These are phyloP conservation scores for Hirtodrosophila histrioides DNA, from an alignment of 2,888 invertebrate species.

Conservation along the genomic window DNA sequence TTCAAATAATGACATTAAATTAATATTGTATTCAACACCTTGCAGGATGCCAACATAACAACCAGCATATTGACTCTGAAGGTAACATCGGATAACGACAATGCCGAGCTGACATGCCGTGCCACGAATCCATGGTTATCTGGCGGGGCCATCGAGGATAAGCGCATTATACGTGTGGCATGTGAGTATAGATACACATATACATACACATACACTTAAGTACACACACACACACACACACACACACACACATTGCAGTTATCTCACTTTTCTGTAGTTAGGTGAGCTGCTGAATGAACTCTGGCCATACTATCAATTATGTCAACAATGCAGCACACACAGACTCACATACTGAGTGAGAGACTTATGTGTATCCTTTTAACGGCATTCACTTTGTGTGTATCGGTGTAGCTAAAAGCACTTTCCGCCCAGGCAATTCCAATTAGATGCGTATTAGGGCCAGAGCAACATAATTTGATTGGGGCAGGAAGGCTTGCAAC, in stretches of 20 bases:
- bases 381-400: conserved; percentile 17
- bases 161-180: conserved; percentile 90
- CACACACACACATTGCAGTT: background rate
- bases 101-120: conserved; percentile 91
- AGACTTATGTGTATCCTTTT: conserved; percentile 39
- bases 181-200: conserved; percentile 88
- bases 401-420: conserved; percentile 23
- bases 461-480: conserved; percentile 67
- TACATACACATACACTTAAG: conserved; percentile 1
- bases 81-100: conserved; percentile 91
- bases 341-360: conserved; percentile 5
- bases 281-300: conserved; percentile 31
- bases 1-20: background rate
- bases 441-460: conserved; percentile 71
- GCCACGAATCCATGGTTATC: conserved; percentile 95
- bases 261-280: background rate
- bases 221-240: background rate
- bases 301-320: conserved; percentile 46
- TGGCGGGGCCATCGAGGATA: conserved; percentile 91
- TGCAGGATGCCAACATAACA: conserved; percentile 86
- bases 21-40: conserved; percentile 15
- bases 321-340: conserved; percentile 38
- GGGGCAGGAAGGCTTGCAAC: conserved; percentile 30
- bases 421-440: conserved; percentile 61
- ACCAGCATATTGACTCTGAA: conserved; percentile 90